Evolutionary conservation across 2,797 vertebrate species (phyloP), one percentile per base, ranked within the genome.

Genomic region (Argentina silus): DNA sequence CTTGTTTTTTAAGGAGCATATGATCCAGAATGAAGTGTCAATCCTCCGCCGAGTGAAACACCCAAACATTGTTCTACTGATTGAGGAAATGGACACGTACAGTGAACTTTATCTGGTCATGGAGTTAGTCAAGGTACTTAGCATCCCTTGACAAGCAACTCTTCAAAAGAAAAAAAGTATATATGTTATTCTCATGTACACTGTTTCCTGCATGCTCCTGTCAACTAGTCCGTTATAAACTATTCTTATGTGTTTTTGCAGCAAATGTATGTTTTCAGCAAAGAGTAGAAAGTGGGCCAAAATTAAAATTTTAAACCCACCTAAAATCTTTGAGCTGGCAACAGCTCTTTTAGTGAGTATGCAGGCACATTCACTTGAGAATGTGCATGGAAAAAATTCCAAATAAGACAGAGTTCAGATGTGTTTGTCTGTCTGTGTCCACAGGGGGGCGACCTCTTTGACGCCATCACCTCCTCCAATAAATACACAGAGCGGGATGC

Each of bases 11-110:
- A 85, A 99, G 98, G 98, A 99, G 51, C 97, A 99, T 85, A 97
- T 99, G 97, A 97, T 99, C 80, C 97, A 99, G 89, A 99, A 96
- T 3, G 98, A 99, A 79, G 97, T 98, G 62, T 96, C 97, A 43
- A 98, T 99, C 87, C 93, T 99, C 75, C 95, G 98, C 57, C 93
- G 96, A 76, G 96, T 99, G 75, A 99, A 99, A 86, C 98, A 99
- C 82, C 98, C 98, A 78, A 99, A 99, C 81, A 97, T 99, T 3
- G 96, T 99, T 8, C 96, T 99, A 79, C 90, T 99, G 69, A 98
- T 99, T 7, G 98, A 99, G 80, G 98, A 99, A 85, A 96, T 99
- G 96, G 97, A 99, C 83, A 96, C 98, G 66, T 91, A 93, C 12
- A 95, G 85, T 55, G 97, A 98, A 3, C 94, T 99, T 50, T 98